Base-by-base conservation (phyloP, 35 echinoderm and acorn worm species). In the Ophioderma brevispina region DNA sequence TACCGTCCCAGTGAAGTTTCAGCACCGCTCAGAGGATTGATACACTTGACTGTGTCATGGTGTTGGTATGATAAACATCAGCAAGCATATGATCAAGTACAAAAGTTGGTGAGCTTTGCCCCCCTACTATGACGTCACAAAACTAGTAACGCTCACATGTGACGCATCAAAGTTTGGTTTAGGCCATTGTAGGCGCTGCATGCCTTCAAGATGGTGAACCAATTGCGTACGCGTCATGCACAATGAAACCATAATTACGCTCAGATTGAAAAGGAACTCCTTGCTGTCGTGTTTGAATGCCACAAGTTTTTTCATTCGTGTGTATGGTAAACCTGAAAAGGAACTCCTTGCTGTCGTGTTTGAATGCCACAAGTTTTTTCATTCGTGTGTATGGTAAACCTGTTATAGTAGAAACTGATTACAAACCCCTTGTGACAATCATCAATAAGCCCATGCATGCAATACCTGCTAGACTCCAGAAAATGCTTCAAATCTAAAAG, bases 291-390 rank as follows among this genome's bases (percentile, higher is more conserved):
- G 17, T 92, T 92, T 85, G 89, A 55, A 23, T 96, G 86, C 52
- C 81, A 77, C 17, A 86, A 80, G 32, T 89, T 96, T 76, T 38
- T 78, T 13, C 49, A 96, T 43, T 96, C n/a, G 92, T 36, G 76
- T 96, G n/a, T n/a, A n/a, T n/a, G n/a, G n/a, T n/a, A n/a, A n/a
- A n/a, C n/a, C n/a, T 33, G 88, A 94, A 59, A 87, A 96, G 36
- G 94, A 96, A 33, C 78, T 92, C 25, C 90, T 96, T 15, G 85
- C 94, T 0, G 76, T 92, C 25, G 90, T 92, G 17, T 92, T 92
- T 85, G 89, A 55, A 23, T 96, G 86, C 52, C 81, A 77, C 17
- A 86, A 80, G 32, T 89, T 96, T 76, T 38, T 78, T 13, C 49
- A 96, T 43, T 96, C n/a, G 92, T 36, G 76, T 96, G 0, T 92